Percentiles rank a stretch among this genome's conserved stretches.
Evolutionary conservation across 2,113 vertebrate species (phyloP).

Genomic region (Psammodynastes pulverulentus): DNA sequence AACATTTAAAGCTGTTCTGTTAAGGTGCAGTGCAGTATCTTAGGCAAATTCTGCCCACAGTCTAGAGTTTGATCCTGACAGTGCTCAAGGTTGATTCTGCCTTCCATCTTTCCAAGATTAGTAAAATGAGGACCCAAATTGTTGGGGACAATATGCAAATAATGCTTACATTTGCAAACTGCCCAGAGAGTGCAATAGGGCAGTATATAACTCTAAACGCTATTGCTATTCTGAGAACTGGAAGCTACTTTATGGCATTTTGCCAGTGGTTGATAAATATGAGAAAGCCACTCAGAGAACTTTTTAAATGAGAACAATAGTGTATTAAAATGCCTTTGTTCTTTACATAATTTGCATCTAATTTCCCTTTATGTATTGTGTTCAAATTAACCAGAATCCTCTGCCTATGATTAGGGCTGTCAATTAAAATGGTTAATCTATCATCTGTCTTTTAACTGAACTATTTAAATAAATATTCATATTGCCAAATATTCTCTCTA

Average conservation of each 20-base stretch:
- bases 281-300: neutral
- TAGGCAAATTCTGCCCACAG: neutral
- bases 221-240: neutral
- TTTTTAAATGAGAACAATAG: neutral
- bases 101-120: neutral
- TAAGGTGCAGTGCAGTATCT: neutral
- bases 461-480: neutral
- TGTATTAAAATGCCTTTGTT: neutral
- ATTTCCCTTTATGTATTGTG: neutral
- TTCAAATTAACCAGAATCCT: neutral
- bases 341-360: constrained; percentile 2
- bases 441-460: neutral
- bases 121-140: neutral
- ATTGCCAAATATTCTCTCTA: neutral
- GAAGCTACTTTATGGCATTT: neutral
- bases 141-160: neutral
- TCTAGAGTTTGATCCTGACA: neutral
- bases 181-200: neutral
- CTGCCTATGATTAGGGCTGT: neutral
- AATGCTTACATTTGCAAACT: neutral
- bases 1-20: neutral
- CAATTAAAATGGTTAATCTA: neutral
- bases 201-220: neutral
- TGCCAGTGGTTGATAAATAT: neutral
- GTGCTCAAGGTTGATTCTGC: neutral